Conservation (phyloP, 92 coral and sea anemone genomes). For the Bergia puertoricense region DNA sequence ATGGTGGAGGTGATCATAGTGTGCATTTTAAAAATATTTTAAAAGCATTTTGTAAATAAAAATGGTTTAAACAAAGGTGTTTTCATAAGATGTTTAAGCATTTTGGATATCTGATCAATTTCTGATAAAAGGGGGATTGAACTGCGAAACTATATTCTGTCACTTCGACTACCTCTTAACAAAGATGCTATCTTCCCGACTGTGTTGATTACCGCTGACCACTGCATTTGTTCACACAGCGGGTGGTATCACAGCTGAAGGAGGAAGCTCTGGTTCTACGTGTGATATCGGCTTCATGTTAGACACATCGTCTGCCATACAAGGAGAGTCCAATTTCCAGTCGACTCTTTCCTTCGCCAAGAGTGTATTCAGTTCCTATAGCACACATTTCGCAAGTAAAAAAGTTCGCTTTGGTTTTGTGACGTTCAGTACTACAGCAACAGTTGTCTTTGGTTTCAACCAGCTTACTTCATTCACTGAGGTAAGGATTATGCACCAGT, state of each 20-base stretch:
- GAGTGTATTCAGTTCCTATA: constrained; percentile 39
- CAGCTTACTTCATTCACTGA: constrained; percentile 4
- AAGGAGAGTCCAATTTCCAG: constrained; percentile 61
- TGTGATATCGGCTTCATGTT: constrained; percentile 68
- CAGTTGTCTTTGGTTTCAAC: constrained; percentile 27
- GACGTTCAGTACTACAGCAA: constrained; percentile 30
- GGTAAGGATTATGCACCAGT: background rate
- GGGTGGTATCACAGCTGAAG: constrained; percentile 7
- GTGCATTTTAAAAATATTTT: background rate
- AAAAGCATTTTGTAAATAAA: too few relatives aligned
- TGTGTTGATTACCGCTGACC: constrained; percentile 1
- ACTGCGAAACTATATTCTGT: too few relatives aligned
- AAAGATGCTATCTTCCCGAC: too few relatives aligned
- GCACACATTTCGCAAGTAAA: constrained; percentile 44
- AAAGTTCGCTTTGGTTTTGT: constrained; percentile 52
- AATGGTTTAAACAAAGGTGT: too few relatives aligned
- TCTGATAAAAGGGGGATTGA: too few relatives aligned
- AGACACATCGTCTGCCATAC: constrained; percentile 56
- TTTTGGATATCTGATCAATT: too few relatives aligned
- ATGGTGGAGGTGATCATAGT: background rate
- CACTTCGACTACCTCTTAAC: too few relatives aligned
- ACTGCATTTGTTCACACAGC: background rate
- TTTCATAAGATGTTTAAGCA: too few relatives aligned
- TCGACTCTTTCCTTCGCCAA: constrained; percentile 49
- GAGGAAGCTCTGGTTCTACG: constrained; percentile 9